Base-by-base conservation (phyloP, 2,113 vertebrate genomes). In the Theropithecus gelada region DNA sequence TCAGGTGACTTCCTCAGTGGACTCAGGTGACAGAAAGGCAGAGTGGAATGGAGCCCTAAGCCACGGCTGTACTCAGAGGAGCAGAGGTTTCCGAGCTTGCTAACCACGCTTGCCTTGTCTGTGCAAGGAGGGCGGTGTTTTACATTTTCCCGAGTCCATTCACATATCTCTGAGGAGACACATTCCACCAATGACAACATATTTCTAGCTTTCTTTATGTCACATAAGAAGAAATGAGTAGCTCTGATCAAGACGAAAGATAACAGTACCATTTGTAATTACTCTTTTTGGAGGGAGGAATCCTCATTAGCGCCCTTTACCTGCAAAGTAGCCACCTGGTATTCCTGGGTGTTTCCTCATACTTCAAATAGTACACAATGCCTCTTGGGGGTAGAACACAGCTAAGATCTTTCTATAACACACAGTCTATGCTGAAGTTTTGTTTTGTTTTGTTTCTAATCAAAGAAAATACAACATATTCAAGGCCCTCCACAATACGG, bases 1-100 rank as follows among this genome's bases (percentile, higher is more conserved):
- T 35, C 57, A 7, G 55, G 61, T 50, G 52, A 8, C 12, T 78
- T 86, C 55, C 16, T 52, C 8, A 1, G 20, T 35, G 40, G 10
- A 94, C 55, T 50, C 64, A 80, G 35, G 7, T 52, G n/a, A 27
- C 16, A 70, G 5, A 43, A 8, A 55, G 16, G 1, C 30, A 52
- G 25, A 3, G 8, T 1, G 43, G 70, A 79, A 45, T 8, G 7
- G 25, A n/a, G 20, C 18, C 14, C 17, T 43, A 20, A 78, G 13
- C 13, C n/a, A 57, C 50, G 22, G 43, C 9, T n/a, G 10, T 14
- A 20, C 11, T 83, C 38, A 79, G 5, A 66, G 55, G 57, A 52
- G 22, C 6, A 4, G 0, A 9, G 20, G 17, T 2, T 64, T 6
- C 40, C 14, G 43, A 45, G 20, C 2, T 78, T 16, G 8, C 55